Percentiles rank a stretch among this genome's conserved stretches.
Evolutionary conservation across 2,113 vertebrate genomes (phyloP).

Genomic region (Ceuthmochares aereus): DNA sequence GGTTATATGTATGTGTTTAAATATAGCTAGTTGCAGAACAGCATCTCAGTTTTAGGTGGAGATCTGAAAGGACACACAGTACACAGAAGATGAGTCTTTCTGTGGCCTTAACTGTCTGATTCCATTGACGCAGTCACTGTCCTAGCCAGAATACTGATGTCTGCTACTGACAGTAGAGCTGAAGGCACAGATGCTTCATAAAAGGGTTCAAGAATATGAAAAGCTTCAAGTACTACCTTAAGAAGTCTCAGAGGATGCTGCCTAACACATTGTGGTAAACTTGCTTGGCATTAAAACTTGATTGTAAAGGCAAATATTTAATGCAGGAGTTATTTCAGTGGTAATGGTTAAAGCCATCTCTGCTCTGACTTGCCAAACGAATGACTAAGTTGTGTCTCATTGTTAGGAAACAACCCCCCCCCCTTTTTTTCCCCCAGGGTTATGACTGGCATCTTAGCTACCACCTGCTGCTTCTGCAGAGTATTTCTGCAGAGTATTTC

Average conservation of each 20-base stretch:
- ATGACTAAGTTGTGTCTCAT: background rate
- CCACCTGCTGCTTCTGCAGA: background rate
- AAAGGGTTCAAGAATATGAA: background rate
- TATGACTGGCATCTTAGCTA: background rate
- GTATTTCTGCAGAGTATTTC: background rate
- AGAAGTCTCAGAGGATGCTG: background rate
- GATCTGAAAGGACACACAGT: background rate
- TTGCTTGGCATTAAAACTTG: background rate
- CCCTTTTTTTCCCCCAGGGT: fast-evolving
- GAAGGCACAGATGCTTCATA: background rate
- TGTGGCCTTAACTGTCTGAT: background rate
- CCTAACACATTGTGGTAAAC: background rate
- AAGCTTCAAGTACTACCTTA: background rate
- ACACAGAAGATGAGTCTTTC: background rate
- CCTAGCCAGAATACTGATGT: background rate
- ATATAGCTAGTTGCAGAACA: background rate
- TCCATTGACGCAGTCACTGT: background rate
- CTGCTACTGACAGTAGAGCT: background rate
- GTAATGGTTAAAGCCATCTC: background rate
- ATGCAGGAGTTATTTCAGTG: background rate
- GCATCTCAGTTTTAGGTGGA: background rate
- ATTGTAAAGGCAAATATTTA: background rate
- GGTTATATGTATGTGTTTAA: background rate
- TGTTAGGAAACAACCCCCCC: background rate
- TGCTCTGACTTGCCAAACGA: background rate